Evolutionary conservation across 2,888 invertebrate species (phyloP).

Genomic region (Sabatieria punctata): DNA sequence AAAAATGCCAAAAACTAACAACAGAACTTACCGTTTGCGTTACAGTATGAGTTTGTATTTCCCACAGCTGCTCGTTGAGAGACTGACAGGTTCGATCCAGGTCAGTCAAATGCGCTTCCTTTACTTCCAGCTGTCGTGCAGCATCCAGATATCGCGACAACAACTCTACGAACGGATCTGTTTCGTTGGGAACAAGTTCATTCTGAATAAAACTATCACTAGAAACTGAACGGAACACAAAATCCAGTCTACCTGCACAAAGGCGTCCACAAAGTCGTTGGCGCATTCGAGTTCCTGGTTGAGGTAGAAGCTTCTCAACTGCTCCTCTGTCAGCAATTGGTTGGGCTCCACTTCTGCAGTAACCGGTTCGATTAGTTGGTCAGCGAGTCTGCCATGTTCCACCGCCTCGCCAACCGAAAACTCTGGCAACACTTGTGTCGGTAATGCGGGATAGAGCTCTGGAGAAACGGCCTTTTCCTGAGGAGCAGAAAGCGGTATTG

Average conservation of each 20-base stretch:
- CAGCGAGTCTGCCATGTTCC: too few species aligned
- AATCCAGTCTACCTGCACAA: slow-evolving; percentile 20
- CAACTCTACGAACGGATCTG: slow-evolving; percentile 2
- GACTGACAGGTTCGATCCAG: background rate
- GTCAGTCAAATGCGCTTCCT: background rate
- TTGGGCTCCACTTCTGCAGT: background rate
- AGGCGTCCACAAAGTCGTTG: slow-evolving; percentile 23
- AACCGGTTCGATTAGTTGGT: too few species aligned
- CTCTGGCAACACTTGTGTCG: too few species aligned
- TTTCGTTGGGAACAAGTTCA: background rate
- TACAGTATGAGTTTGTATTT: background rate
- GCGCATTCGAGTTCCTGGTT: slow-evolving; percentile 23
- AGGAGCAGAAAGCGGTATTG: too few species aligned
- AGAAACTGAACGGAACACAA: too few species aligned
- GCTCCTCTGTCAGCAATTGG: slow-evolving; percentile 15
- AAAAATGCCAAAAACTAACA: slow-evolving; percentile 8
- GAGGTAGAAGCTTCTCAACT: slow-evolving; percentile 22
- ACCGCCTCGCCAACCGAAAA: too few species aligned
- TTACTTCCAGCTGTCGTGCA: background rate
- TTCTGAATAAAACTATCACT: slow-evolving; percentile 1
- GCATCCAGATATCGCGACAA: background rate
- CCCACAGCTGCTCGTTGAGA: background rate
- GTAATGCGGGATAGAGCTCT: too few species aligned
- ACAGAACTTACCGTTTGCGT: background rate
- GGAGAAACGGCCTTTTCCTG: too few species aligned